Evolutionary conservation across 2,888 invertebrate genomes (phyloP), one percentile per base, ranked within the genome.

Genomic region (Luperina nickerlii): DNA sequence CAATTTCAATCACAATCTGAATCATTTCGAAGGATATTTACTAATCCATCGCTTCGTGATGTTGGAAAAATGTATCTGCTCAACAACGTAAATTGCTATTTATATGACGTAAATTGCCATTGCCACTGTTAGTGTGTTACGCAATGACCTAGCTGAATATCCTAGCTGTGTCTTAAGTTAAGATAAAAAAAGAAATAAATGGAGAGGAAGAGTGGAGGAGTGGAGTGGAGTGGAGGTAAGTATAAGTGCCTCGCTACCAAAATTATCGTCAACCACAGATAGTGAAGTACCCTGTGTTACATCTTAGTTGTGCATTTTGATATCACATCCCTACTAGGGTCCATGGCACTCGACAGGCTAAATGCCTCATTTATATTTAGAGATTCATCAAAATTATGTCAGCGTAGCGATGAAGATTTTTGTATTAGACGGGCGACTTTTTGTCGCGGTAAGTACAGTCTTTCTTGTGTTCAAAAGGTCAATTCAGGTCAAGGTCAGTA

Each of bases 331-430:
- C 48, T 65, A 66, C 62, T 42, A 74, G 15, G 62, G 57, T 63
- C 38, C 24, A 80, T 68, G 27, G 62, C 68, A 70, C 76, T 84
- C 66, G 76, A 83, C 86, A 84, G 74, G 75, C 72, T 83, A 83
- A 85, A 66, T 79, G 45, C 75, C 77, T 85, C 79, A 88, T 87
- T 88, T 82, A 72, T 70, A 88, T 87, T 82, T 81, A 73, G 73
- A 82, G 79, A 86, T 86, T 87, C 82, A 86, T 82, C 82, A 82
- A 84, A 86, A 88, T 86, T 77, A 63, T 66, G 54, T 70, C 67
- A 70, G 48, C 60, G 66, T 15, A 45, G 38, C 65, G 51, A 42
- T 74, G 45, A 42, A 78, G 63, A 69, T 68, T 73, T 68, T 13
- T 15, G 5, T 3, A 2, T 11, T 20, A 74, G 67, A 68, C 87